Evolutionary conservation across 2,797 vertebrate species (phyloP).

Genomic region (Gallinago nigripennis): DNA sequence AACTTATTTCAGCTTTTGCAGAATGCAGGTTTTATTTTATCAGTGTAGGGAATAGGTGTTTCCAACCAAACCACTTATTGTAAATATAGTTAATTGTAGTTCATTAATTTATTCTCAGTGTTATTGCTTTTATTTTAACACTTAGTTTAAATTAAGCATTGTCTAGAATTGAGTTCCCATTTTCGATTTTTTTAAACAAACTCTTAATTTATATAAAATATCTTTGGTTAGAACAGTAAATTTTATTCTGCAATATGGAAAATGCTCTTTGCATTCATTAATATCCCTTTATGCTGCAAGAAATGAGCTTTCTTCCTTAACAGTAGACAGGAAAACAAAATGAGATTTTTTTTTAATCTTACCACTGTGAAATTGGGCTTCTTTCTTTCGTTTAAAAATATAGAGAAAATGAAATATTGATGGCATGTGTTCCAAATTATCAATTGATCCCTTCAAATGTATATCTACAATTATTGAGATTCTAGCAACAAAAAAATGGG

Average conservation of each 20-base stretch:
- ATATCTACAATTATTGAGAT: conserved; percentile 61
- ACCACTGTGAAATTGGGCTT: conserved; percentile 56
- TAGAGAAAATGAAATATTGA: conserved; percentile 64
- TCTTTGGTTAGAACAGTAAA: conserved; percentile 66
- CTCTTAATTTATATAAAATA: conserved; percentile 78
- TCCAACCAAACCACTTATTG: conserved; percentile 76
- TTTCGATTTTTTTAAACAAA: conserved; percentile 74
- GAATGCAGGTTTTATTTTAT: conserved; percentile 80
- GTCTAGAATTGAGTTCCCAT: conserved; percentile 70
- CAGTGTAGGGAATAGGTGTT: conserved; percentile 77
- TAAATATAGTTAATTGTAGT: conserved; percentile 83
- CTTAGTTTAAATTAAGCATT: conserved; percentile 79
- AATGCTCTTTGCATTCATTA: conserved; percentile 74
- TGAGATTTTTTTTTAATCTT: conserved; percentile 52
- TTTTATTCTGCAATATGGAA: conserved; percentile 67
- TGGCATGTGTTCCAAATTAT: conserved; percentile 59
- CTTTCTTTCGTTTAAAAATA: conserved; percentile 62
- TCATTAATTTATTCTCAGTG: conserved; percentile 80
- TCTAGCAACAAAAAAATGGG: conserved; percentile 24
- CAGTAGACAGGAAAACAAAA: conserved; percentile 40
- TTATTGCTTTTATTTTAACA: conserved; percentile 80
- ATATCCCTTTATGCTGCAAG: conserved; percentile 62
- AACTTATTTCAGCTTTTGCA: conserved; percentile 80
- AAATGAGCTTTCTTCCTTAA: conserved; percentile 16
- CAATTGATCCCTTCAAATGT: conserved; percentile 64